A percentile compares a stretch with the other conserved stretches of the same genome.
Conservation (phyloP, 2,888 invertebrate genomes). For the Drosophila austrosaltans region DNA sequence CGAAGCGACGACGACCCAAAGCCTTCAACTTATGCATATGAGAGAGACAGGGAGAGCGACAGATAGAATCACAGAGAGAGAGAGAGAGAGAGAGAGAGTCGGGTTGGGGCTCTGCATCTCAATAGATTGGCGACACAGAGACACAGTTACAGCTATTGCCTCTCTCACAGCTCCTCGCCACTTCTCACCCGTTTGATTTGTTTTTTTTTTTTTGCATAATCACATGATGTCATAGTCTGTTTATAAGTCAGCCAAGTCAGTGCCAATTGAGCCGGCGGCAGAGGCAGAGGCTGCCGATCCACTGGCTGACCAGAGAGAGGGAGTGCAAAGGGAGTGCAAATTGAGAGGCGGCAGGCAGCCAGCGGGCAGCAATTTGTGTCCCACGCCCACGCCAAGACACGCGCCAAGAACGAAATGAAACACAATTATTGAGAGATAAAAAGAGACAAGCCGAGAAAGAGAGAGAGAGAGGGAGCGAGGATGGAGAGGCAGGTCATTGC, state of each 20-base stretch:
- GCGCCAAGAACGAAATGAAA: slow-evolving; percentile 61
- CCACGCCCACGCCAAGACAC: slow-evolving; percentile 73
- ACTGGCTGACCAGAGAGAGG: slow-evolving; percentile 28
- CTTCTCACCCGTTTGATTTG: not conserved
- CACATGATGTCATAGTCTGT: slow-evolving; percentile 70
- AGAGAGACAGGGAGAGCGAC: slow-evolving; percentile 10
- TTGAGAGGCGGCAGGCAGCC: slow-evolving; percentile 26
- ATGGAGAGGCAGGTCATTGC: slow-evolving; percentile 4
- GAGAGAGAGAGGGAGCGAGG: not conserved
- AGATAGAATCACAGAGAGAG: not conserved
- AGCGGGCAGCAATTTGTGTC: slow-evolving; percentile 40
- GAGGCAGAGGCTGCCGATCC: slow-evolving; percentile 47
- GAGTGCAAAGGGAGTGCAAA: slow-evolving; percentile 17
- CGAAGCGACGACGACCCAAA: slow-evolving; percentile 39
- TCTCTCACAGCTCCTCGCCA: not conserved
- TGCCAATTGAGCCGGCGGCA: slow-evolving; percentile 41
- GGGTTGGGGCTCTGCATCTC: slow-evolving; percentile 13
- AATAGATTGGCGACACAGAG: slow-evolving; percentile 21
- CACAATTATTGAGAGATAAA: slow-evolving; percentile 21
- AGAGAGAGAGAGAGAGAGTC: slow-evolving; percentile 17
- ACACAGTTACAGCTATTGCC: slow-evolving; percentile 16
- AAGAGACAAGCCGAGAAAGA: not conserved
- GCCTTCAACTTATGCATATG: slow-evolving; percentile 46
- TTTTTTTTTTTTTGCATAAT: slow-evolving; percentile 49
- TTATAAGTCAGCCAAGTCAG: slow-evolving; percentile 48